Base-by-base conservation (phyloP, 2,888 invertebrate species). In the Cantharis nigra region DNA sequence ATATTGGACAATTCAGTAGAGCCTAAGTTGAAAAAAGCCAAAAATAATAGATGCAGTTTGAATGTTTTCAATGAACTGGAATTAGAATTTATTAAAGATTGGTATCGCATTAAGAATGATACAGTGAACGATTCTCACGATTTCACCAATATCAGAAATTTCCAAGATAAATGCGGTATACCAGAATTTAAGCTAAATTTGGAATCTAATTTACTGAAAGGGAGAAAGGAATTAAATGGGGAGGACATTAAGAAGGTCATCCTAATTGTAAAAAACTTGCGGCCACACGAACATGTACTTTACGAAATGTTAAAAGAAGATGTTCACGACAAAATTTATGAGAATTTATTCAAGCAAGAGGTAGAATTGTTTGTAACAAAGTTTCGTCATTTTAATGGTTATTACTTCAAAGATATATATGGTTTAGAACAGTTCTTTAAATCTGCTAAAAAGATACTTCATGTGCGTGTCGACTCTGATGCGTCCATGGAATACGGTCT, bases 21-120 rank as follows among this genome's bases (percentile, higher is more conserved):
- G 0, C 64, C 7, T n/a, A 5, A 28, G n/a, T 20, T 73, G 14
- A 28, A 11, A 16, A 63, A n/a, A 26, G 72, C 20, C 11, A 64
- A 70, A n/a, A 63, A 70, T n/a, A 28, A 72, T 16, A 70, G 74
- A 20, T 70, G 62, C 30, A 79, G 76, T 67, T 74, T 79, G 11
- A 79, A 79, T 16, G 74, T 76, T 33, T 79, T 79, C 33, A 74
- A n/a, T 33, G 79, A 79, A 65, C n/a, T 28, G 5, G 79, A 79
- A 33, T 23, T 74, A 16, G 72, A 76, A 23, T 76, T 79, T 70
- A 23, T 76, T 49, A 72, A 70, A 26, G 67, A 76, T 49, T 79
- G 63, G 76, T 11, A 16, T 5, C 20, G 64, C 28, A 10, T 78
- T 26, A 26, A 26, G 26, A 26, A 26, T 7, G 23, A 23, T 23